Base-by-base conservation (phyloP, 2,888 invertebrate genomes). In the Catocala fraxini region DNA sequence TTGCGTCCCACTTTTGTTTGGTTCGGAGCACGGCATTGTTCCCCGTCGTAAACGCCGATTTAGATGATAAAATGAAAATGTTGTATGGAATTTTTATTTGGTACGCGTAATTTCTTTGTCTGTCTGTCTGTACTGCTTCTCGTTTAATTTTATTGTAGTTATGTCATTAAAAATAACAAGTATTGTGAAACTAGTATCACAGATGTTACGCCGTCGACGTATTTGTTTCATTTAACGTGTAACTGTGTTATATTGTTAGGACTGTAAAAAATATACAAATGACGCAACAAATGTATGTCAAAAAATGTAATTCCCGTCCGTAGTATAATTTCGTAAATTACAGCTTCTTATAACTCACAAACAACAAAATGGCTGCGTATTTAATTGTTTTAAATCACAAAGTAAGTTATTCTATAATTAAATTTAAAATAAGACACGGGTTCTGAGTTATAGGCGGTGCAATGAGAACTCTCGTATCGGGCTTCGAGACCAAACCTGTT, bases 1-100 rank as follows among this genome's bases (percentile, higher is more conserved):
- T 94, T 91, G 93, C 93, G 94, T 91, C 89, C 93, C 93, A 94
- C 94, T 94, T 94, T 93, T 92, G 93, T 93, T 91, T 88, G 91
- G 92, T 90, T 88, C 92, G 86, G 88, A 84, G 89, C 89, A 85
- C 89, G 89, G 92, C 93, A 93, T 94, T 93, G 93, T 94, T 93
- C 89, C 84, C 83, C 84, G 84, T 92, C 93, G 92, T 93, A 94
- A 93, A 94, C 90, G 93, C 87, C 92, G 91, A 92, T 93, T 93
- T 92, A 91, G 93, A 93, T 92, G 90, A 92, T 93, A 93, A 89
- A 91, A 93, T 93, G 77, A 93, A 93, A 93, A 93, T 92, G 92
- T 91, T 91, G 92, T 90, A 93, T 88, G 86, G 84, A 87, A 81
- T 87, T 87, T 87, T 87, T 87, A 87, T 87, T 83, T 81, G 82